Percentiles rank a stretch among this genome's conserved stretches.
These are phyloP conservation scores for Lepus townsendii DNA, from an alignment of 2,797 vertebrate genomes.

Conservation along the genomic window DNA sequence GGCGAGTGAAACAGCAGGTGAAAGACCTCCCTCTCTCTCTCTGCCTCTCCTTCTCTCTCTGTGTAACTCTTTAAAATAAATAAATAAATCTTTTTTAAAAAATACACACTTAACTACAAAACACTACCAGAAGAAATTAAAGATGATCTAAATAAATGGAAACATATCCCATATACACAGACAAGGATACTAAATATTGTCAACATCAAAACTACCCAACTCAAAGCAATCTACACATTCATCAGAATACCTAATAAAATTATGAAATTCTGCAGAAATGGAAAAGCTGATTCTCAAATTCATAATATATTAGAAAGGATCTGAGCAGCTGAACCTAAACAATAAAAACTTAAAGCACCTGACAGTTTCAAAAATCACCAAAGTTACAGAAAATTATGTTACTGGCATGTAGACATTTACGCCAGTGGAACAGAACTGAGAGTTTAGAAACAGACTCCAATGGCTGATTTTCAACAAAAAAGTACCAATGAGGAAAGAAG, in stretches of 20 bases:
- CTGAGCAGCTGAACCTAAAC: neutral
- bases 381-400: neutral
- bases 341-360: neutral
- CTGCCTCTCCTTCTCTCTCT: no score
- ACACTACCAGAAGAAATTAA: neutral
- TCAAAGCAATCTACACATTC: neutral
- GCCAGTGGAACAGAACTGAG: no score
- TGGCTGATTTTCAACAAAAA: neutral
- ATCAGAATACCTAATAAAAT: neutral
- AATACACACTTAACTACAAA: neutral
- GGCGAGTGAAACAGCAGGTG: no score
- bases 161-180: no score
- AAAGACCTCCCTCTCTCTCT: no score
- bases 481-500: neutral
- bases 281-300: neutral
- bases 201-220: neutral
- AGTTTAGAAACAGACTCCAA: no score
- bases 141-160: neutral
- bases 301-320: neutral
- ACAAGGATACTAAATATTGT: neutral
- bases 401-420: neutral
- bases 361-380: neutral
- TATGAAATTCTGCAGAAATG: neutral
- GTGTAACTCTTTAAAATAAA: no score
- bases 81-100: no score